phyloP scores from a whole-genome alignment of 2,113 vertebrate species.

The Isurus oxyrinchus region DNA sequence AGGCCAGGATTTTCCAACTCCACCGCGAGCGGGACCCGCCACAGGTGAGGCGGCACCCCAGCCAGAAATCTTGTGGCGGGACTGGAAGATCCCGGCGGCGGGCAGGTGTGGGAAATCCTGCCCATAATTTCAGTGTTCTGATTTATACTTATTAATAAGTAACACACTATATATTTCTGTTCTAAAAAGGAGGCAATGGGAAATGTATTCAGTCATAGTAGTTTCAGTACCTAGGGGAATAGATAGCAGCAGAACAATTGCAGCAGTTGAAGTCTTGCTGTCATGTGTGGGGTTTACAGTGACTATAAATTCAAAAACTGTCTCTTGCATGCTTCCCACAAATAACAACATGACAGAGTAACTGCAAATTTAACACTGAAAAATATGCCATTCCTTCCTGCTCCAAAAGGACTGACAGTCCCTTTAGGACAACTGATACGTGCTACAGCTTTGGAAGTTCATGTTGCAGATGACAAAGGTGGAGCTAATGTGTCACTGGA shows the following conservation, averaged over 20 bases:
- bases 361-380: slow-evolving; percentile 8
- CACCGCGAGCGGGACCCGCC: too few species aligned
- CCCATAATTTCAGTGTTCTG: not conserved
- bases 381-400: not conserved
- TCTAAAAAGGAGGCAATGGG: not conserved
- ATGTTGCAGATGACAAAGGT: slow-evolving; percentile 18
- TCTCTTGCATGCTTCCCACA: not conserved
- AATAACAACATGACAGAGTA: slow-evolving; percentile 31
- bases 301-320: not conserved
- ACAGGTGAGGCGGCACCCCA: too few species aligned
- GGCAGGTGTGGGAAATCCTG: too few species aligned
- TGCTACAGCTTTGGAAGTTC: not conserved
- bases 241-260: slow-evolving; percentile 7
- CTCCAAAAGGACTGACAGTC: not conserved
- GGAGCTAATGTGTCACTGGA: slow-evolving; percentile 28
- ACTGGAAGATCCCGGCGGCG: too few species aligned
- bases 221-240: not conserved
- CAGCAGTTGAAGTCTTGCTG: not conserved
- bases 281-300: not conserved
- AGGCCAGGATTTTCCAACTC: too few species aligned
- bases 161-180: not conserved
- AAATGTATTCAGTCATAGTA: not conserved
- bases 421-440: not conserved
- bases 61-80: too few species aligned
- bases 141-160: not conserved